Base-by-base conservation (phyloP, 2,888 invertebrate genomes). In the Myathropa florea region DNA sequence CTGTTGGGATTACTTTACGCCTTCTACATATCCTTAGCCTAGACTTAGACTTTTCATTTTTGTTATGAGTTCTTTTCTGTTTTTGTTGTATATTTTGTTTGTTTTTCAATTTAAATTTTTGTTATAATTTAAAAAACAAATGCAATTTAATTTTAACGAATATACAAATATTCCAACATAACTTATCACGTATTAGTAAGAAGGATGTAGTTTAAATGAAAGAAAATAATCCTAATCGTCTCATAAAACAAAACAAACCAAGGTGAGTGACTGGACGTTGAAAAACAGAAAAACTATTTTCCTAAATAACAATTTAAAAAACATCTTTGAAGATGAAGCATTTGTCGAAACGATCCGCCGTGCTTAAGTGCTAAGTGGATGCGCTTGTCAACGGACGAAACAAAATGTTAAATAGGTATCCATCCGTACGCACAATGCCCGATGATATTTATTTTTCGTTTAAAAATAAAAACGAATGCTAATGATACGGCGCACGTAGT, bases 1-100 rank as follows among this genome's bases (percentile, higher is more conserved):
- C 93, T 96, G 79, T 93, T 96, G 85, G 94, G 95, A 90, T 94
- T 95, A 83, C 93, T 96, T 86, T 96, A 95, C 94, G 93, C 95
- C 67, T 94, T 96, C 89, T 96, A 96, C 93, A 94, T 95, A 70
- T 95, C 95, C 85, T 89, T 95, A 64, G 67, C 79, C 28, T 88
- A 86, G 61, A 24, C 30, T 57, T 23, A n/a, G 18, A 14, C 2
- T 36, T 64, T 7, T 30, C 26, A 1, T n/a, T 64, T 71, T 63
- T 63, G 14, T 59, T 70, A n/a, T n/a, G n/a, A n/a, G n/a, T 71
- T 57, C 18, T 9, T 28, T 36, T 70, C 14, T 18, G 3, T 59
- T 36, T 65, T 46, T 12, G 6, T 64, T 30, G 21, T 39, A 18
- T 2, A 6, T 4, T n/a, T 14, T 14, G n/a, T n/a, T 18, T n/a